Base-by-base conservation (phyloP, 1,140 invertebrate genomes). In the Heliothis subflexa region DNA sequence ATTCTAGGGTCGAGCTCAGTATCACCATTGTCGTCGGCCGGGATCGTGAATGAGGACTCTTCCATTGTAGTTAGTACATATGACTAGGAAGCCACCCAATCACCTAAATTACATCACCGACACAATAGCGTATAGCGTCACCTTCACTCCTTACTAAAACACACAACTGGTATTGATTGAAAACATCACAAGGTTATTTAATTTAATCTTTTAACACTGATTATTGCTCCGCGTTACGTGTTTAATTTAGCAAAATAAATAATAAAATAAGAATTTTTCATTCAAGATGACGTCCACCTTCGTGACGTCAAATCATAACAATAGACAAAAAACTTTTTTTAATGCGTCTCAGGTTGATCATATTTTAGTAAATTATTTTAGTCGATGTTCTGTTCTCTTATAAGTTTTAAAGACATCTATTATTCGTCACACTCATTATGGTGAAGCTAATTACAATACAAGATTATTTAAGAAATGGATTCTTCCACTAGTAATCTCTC, bases 1-100 rank as follows among this genome's bases (percentile, higher is more conserved):
- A 95, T 95, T 92, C 94, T 94, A 91, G 94, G 94, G 86, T 95
- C 94, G 86, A 95, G 94, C 86, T 95, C 94, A 91, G 93, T 89
- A 88, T 95, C 94, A 91, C 94, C 93, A 90, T 94, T 94, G 93
- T 95, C 93, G 80, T 95, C 94, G 77, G 94, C 93, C 80, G 94
- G 94, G 82, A 95, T 95, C 71, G 93, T 95, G 87, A 95, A 95
- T 78, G 94, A 95, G 80, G 94, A 95, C 86, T 95, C 94, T 88
- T 95, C 94, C 94, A 95, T 95, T 93, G 90, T 94, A 89, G 87
- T 82, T 94, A 89, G 87, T 84, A 83, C 79, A 78, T 86, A 90
- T 83, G 85, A 90, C 86, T 89, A 90, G 88, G 89, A 93, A 93
- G 89, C 91, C 91, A 91, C 90, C 91, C 87, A 92, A 94, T 91